A percentile compares a stretch with the other conserved stretches of the same genome.
phyloP scores from a whole-genome alignment of 35 echinoderm and acorn worm genomes.

The Apostichopus californicus region DNA sequence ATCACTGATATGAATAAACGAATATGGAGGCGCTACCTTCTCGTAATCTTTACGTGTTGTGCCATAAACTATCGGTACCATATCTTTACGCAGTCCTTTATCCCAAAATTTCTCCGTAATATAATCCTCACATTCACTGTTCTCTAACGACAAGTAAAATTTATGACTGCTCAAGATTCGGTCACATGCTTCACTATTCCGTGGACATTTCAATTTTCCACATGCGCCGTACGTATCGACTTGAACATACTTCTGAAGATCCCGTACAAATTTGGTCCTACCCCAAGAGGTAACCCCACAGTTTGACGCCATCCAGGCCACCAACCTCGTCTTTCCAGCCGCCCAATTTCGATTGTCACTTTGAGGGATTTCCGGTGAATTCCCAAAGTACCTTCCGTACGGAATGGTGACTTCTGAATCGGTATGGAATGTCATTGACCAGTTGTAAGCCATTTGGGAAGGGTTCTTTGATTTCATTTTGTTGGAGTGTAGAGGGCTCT shows the following conservation, averaged over 20 bases:
- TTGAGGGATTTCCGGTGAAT: background rate
- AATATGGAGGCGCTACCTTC: constrained; percentile 51
- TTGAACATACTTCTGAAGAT: constrained; percentile 43
- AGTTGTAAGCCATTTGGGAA: constrained; percentile 12
- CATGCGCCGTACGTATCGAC: constrained; percentile 68
- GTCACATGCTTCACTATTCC: background rate
- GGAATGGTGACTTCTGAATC: constrained; percentile 7
- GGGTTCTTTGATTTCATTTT: background rate
- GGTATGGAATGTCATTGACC: constrained; percentile 25
- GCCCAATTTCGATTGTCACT: constrained; percentile 35
- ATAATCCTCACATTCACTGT: constrained; percentile 68
- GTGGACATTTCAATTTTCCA: constrained; percentile 23
- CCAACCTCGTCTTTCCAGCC: constrained; percentile 35
- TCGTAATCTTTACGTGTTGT: constrained; percentile 58
- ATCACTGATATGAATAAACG: constrained; percentile 69
- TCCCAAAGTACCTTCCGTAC: constrained; percentile 10
- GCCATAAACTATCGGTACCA: constrained; percentile 70
- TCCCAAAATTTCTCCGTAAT: constrained; percentile 74
- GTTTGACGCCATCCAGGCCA: constrained; percentile 71
- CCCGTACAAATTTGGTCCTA: constrained; percentile 43
- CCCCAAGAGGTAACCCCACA: constrained; percentile 62
- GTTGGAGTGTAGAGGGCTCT: background rate
- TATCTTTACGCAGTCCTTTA: background rate
- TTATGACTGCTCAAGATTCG: constrained; percentile 34
- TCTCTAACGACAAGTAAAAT: constrained; percentile 69